Percentiles rank a stretch among this genome's conserved stretches.
These are phyloP conservation scores for Eurytemora carolleeae DNA, from an alignment of 1,140 invertebrate genomes.

Conservation along the genomic window DNA sequence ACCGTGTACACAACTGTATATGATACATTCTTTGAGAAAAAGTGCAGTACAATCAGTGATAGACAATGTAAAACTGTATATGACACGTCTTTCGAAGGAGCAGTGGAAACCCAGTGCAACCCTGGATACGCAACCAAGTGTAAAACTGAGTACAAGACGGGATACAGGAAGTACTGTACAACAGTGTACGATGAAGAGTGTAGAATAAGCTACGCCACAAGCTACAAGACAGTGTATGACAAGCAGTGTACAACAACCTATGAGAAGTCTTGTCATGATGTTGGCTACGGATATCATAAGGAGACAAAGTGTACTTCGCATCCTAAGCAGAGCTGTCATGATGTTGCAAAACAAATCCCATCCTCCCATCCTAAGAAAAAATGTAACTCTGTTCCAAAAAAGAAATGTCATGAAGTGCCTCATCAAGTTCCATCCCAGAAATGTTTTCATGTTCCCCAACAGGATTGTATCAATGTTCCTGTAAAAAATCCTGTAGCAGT, in stretches of 20 bases:
- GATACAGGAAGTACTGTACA: background rate
- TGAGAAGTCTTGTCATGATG: background rate
- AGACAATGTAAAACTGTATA: constrained; percentile 5
- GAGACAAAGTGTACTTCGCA: background rate
- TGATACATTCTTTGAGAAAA: constrained; percentile 5
- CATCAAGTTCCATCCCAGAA: background rate
- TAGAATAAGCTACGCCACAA: background rate
- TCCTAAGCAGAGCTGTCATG: background rate
- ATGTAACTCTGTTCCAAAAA: background rate
- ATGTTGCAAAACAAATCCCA: background rate
- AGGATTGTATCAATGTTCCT: background rate
- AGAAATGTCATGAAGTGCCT: background rate
- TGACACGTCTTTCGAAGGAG: constrained; percentile 14
- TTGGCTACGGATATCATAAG: constrained; percentile 1
- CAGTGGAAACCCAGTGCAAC: constrained; percentile 11
- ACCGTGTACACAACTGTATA: constrained; percentile 9
- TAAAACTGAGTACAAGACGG: background rate
- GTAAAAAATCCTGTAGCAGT: background rate
- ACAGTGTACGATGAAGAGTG: background rate
- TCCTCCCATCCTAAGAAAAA: background rate
- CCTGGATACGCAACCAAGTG: background rate
- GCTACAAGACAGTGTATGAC: background rate
- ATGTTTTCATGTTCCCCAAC: background rate
- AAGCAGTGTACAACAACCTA: background rate
- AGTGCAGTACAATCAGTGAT: background rate